Base-by-base conservation (phyloP, 1,140 invertebrate species). In the Ruditapes philippinarum region DNA sequence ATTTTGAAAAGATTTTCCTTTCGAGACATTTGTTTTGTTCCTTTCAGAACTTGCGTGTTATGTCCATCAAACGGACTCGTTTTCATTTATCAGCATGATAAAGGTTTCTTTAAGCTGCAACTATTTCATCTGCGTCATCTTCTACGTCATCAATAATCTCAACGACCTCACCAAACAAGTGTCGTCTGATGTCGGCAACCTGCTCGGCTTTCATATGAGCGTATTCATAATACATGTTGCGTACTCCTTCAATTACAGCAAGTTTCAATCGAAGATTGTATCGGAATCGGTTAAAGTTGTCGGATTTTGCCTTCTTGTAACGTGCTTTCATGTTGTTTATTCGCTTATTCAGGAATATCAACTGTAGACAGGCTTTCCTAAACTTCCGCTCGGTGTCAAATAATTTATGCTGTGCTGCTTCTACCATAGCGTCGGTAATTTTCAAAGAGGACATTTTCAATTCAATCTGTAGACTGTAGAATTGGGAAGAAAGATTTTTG, bases 161-260 rank as follows among this genome's bases (percentile, higher is more conserved):
- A 7, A 73, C 38, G 25, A 51, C 51, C 7, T 79, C 78, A 22
- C 88, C 90, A 54, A 81, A 91, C 22, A 89, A 70, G 28, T 82
- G 49, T 68, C 42, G 62, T 42, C 84, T 79, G 33, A 90, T 70
- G 49, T 76, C 57, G 7, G 82, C 79, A 19, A 92, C 87, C 51
- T 86, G 45, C 65, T 86, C 86, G 49, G 92, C 91, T 79, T 90
- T 65, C 49, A 38, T 86, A 19, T 82, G 57, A 12, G 92, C 91
- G 68, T 91, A 92, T 62, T 91, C 90, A 62, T 86, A 89, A 79
- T 87, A 91, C 86, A 91, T 90, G 76, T 92, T 91, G 25, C 89
- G 76, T 17, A 89, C 73, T 1, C 91, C 91, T 76, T 93, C 90
- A 5, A 90, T 42, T 14, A 86, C 88, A 28, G 91, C 89, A 25